Evolutionary conservation across 2,888 invertebrate genomes (phyloP), one percentile per base, ranked within the genome.

Genomic region (Stegana nigrithorax): DNA sequence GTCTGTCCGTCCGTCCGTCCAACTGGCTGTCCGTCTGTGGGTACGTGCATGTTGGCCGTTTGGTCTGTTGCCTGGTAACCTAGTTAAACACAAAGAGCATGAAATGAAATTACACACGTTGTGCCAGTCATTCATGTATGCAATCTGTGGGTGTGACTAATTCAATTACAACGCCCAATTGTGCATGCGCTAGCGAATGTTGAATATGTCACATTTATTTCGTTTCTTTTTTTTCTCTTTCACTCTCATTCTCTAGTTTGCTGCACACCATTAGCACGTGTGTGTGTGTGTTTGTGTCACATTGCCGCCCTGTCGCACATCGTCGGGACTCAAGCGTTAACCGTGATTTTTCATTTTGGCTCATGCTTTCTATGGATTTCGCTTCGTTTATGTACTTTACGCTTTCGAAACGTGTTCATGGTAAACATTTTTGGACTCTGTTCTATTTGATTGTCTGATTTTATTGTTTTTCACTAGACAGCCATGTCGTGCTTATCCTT

Each of bases 141-240:
- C 78, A 76, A 78, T 76, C 80, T 78, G 80, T 76, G 79, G 76
- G 80, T 76, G 80, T 80, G 77, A 80, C 76, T 80, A 76, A 76
- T 76, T 76, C 76, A 76, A 76, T 76, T 80, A 76, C 80, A 80
- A 80, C 75, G 76, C 76, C 80, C 76, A 76, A 80, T 76, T 76
- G 80, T 76, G 76, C 80, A 76, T 76, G 76, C 80, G 69, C 73
- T 66, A 67, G 57, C 68, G 68, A 67, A 62, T 64, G 67, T 32
- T 55, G 32, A 29, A 58, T 29, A 26, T 44, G 27, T 58, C 59
- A 66, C 64, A 63, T 60, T 63, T 58, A 21, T 29, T 7, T 42
- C 23, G 56, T 25, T 8, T 51, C 51, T 12, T 10, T n/a, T 14
- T 14, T 27, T 4, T 14, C 2, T 8, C 14, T 17, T 51, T 14